These are phyloP conservation scores for Agriopis aurantiaria DNA, from an alignment of 2,888 invertebrate genomes.

Conservation along the genomic window DNA sequence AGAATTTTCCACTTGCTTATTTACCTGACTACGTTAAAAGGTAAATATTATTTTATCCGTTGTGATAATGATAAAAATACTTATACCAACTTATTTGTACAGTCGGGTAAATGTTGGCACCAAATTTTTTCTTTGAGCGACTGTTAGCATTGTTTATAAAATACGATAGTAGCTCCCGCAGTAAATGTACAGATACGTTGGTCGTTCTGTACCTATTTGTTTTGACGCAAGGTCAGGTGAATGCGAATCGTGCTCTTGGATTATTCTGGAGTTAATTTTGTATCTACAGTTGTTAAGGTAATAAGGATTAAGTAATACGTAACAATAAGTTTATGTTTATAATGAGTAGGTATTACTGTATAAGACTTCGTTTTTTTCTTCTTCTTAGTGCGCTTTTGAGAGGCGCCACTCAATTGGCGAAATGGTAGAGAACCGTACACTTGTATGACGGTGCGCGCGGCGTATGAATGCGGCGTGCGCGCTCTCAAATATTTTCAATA, in stretches of 20 bases:
- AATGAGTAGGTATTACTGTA: too few relatives aligned
- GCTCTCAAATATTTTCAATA: too few relatives aligned
- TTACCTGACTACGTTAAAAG: conserved; percentile 17
- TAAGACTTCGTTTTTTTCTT: too few relatives aligned
- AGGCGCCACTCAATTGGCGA: too few relatives aligned
- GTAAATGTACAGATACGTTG: background rate
- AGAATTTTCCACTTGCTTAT: conserved; percentile 27
- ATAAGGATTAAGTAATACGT: too few relatives aligned
- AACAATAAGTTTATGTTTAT: too few relatives aligned
- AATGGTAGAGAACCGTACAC: too few relatives aligned
- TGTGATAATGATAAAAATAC: conserved; percentile 22
- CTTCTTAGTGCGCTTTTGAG: too few relatives aligned
- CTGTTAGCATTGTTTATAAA: background rate
- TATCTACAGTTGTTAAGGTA: too few relatives aligned
- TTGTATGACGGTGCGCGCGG: too few relatives aligned
- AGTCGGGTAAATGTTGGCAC: background rate
- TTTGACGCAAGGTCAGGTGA: conserved; percentile 30
- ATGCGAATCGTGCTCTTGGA: conserved; percentile 16
- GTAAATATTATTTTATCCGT: conserved; percentile 22
- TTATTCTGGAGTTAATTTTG: background rate
- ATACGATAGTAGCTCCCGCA: background rate
- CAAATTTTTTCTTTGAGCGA: background rate
- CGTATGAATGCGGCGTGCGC: too few relatives aligned
- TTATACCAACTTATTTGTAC: conserved; percentile 1
- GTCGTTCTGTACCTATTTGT: conserved; percentile 4